Base-by-base conservation (phyloP, 2,888 invertebrate species). In the Phanerotoma sp. region DNA sequence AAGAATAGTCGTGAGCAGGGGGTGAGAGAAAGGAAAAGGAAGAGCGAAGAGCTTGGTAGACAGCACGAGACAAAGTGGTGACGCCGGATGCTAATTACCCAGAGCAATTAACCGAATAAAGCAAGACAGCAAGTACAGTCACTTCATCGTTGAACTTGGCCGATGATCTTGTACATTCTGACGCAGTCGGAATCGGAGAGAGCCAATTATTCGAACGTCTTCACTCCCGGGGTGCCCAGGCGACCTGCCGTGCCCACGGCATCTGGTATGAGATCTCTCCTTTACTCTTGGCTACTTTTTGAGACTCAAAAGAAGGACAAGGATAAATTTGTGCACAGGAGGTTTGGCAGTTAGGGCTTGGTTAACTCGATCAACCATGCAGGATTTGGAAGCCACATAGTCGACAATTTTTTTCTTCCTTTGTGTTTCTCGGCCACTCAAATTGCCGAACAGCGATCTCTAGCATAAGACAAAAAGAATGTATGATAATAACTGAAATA, bases 161-260 rank as follows among this genome's bases (percentile, higher is more conserved):
- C 25, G 30, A 30, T 13, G 4, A 16, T 35, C 13, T 41, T 37
- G 44, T 35, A 51, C 15, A 30, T 30, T 9, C 20, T 28, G 6
- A 21, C 48, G 56, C 63, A 62, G 61, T 66, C 61, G 62, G 62
- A 69, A 67, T 66, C 66, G 69, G 62, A 62, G 66, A 42, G 47
- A 53, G 64, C 71, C 71, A 71, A 71, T 71, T 71, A 71, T 68
- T 71, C 63, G 62, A 66, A 71, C 68, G 67, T 71, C 70, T 71
- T 71, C 70, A 71, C 71, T 71, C 66, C 63, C 63, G 63, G 68
- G 64, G 67, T 66, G 68, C 66, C 67, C n/a, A 63, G 67, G 65
- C 66, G 65, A 68, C 72, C 70, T 57, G 61, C 47, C 51, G 63
- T 40, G 60, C 37, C 40, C 30, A 33, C 41, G 32, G 56, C 62